phyloP scores from a whole-genome alignment of 2,113 vertebrate species.

The Rhegmatorhina hoffmannsi region DNA sequence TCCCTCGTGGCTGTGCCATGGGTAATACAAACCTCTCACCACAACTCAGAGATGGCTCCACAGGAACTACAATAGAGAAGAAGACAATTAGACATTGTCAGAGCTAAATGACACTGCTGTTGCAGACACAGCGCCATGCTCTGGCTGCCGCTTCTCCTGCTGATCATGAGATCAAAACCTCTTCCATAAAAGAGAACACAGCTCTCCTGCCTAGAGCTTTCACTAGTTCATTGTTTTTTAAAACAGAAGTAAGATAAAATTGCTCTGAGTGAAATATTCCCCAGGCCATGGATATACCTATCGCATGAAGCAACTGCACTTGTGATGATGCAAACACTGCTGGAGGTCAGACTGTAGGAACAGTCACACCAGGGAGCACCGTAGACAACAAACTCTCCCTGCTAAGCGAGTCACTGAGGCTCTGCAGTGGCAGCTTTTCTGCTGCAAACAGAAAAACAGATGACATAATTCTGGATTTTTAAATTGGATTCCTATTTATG shows the following conservation, averaged over 20 bases:
- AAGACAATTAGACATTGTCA: not conserved
- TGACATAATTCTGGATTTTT: not conserved
- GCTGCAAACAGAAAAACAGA: not conserved
- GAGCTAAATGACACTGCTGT: not conserved
- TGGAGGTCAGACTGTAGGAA: not conserved
- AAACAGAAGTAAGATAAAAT: not conserved
- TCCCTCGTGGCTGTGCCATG: not conserved
- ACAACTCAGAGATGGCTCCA: not conserved
- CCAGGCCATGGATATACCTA: not conserved
- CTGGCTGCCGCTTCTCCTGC: not conserved
- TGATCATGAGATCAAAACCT: not conserved
- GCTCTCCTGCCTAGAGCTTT: not conserved
- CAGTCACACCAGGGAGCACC: not conserved
- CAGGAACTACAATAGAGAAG: not conserved
- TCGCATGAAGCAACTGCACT: not conserved
- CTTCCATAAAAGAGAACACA: not conserved
- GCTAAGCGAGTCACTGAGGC: not conserved
- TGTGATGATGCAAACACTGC: not conserved
- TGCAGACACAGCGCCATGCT: not conserved
- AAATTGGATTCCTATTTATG: not conserved
- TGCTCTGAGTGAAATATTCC: not conserved
- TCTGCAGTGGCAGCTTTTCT: not conserved
- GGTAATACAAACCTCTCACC: not conserved
- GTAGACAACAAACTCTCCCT: not conserved
- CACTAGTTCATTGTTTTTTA: not conserved